Conservation (phyloP, 1,140 invertebrate genomes). For the Orchesella cincta region DNA sequence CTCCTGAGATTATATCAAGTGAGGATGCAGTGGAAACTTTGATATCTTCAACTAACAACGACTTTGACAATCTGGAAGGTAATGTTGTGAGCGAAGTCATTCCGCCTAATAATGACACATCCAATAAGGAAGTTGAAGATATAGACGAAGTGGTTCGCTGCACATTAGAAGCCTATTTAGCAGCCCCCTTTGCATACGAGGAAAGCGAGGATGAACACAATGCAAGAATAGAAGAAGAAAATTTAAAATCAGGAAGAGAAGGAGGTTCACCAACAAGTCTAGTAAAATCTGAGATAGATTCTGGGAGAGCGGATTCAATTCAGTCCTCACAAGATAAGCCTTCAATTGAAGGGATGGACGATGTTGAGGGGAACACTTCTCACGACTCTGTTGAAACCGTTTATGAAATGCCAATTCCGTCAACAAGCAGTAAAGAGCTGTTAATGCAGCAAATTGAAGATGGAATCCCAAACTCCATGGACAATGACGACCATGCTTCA, state of each 20-base stretch:
- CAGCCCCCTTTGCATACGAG: not conserved
- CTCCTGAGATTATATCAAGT: not conserved
- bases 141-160: conserved; percentile 17
- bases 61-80: no score
- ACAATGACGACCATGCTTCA: not conserved
- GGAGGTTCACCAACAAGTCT: not conserved
- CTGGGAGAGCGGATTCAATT: conserved; percentile 13
- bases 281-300: conserved; percentile 2
- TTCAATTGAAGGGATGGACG: not conserved
- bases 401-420: conserved; percentile 6
- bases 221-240: not conserved
- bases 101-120: no score
- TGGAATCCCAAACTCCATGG: not conserved
- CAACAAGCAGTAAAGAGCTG: no score
- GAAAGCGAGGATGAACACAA: not conserved
- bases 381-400: conserved; percentile 25
- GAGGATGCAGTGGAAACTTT: not conserved
- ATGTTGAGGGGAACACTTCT: not conserved
- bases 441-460: no score
- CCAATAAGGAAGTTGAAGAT: not conserved
- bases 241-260: not conserved
- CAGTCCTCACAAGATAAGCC: not conserved
- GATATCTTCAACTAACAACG: not conserved
- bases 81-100: no score
- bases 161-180: conserved; percentile 14